These are phyloP conservation scores for Ctenochaetus hawaiiensis DNA, from an alignment of 2,797 vertebrate species.

Conservation along the genomic window DNA sequence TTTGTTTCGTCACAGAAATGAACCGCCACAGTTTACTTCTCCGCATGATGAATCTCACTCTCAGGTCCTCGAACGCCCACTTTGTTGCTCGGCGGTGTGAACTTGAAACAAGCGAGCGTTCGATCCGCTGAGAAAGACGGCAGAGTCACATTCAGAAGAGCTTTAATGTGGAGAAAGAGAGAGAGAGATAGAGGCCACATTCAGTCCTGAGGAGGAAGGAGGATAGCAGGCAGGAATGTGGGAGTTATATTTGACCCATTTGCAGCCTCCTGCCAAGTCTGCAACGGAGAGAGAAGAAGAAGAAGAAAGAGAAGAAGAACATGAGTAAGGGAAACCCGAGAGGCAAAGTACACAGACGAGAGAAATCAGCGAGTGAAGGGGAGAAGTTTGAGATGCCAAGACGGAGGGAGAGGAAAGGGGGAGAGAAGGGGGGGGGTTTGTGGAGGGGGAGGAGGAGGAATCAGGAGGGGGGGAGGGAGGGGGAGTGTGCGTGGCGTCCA, in stretches of 20 bases:
- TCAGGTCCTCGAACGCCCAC: slow-evolving; percentile 4
- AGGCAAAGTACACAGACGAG: slow-evolving; percentile 17
- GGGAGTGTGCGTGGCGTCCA: not conserved
- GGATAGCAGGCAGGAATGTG: slow-evolving; percentile 65
- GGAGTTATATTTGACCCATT: slow-evolving; percentile 79
- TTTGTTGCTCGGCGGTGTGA: slow-evolving; percentile 1
- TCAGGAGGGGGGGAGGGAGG: slow-evolving; percentile 4
- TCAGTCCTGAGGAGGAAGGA: slow-evolving; percentile 65
- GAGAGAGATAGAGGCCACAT: slow-evolving; percentile 54
- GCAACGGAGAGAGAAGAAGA: slow-evolving; percentile 56
- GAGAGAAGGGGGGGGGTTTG: slow-evolving; percentile 4
- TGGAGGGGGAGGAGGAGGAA: slow-evolving; percentile 26
- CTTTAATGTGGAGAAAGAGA: slow-evolving; percentile 28
- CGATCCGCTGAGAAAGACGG: slow-evolving; percentile 51
- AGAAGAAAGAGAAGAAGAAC: slow-evolving; percentile 45
- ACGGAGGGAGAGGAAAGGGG: not conserved
- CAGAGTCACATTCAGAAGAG: slow-evolving; percentile 17
- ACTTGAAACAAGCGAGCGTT: slow-evolving; percentile 32
- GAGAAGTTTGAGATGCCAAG: slow-evolving; percentile 28
- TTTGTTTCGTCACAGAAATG: not conserved
- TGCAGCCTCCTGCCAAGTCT: slow-evolving; percentile 69
- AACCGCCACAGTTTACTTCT: not conserved
- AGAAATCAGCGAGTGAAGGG: slow-evolving; percentile 39
- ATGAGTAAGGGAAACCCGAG: slow-evolving; percentile 67
- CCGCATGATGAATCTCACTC: slow-evolving; percentile 2